These are phyloP conservation scores for Rynchops niger DNA, from an alignment of 2,113 vertebrate species.

Conservation along the genomic window DNA sequence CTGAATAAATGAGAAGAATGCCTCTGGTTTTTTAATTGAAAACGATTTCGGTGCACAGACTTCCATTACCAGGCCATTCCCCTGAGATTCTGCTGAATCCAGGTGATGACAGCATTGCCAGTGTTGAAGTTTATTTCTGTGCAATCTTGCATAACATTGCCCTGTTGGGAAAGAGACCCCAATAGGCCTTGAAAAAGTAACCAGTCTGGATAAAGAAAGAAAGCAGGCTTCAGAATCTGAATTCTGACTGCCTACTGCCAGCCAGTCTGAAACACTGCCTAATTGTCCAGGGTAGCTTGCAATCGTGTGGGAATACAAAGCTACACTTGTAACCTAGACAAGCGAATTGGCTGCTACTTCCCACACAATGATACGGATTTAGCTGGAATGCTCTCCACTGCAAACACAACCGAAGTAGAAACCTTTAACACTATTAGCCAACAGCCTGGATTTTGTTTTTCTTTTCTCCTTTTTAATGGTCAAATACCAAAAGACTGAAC, in stretches of 20 bases:
- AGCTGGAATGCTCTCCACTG: neutral
- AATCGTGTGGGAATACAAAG: conserved; percentile 30
- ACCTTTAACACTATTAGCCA: neutral
- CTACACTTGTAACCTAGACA: conserved; percentile 51
- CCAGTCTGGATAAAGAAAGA: neutral
- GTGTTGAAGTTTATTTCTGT: neutral
- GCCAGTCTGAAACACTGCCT: conserved; percentile 50
- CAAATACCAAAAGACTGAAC: neutral
- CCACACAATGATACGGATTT: neutral
- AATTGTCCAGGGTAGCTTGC: conserved; percentile 41
- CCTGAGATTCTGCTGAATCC: neutral
- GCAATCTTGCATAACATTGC: neutral
- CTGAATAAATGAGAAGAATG: conserved; percentile 26
- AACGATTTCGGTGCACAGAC: neutral
- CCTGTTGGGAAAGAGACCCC: neutral
- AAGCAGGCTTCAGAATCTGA: conserved; percentile 48
- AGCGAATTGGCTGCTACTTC: conserved; percentile 20
- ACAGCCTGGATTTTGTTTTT: neutral
- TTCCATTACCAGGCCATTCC: neutral
- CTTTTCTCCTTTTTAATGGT: neutral
- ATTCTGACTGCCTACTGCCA: conserved; percentile 46
- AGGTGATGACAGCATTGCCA: conserved; percentile 44
- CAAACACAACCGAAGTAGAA: neutral
- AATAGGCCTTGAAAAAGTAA: conserved; percentile 8
- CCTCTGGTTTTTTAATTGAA: conserved; percentile 4